Conservation (phyloP, 1,140 invertebrate genomes). For the Bombus terrestris region DNA sequence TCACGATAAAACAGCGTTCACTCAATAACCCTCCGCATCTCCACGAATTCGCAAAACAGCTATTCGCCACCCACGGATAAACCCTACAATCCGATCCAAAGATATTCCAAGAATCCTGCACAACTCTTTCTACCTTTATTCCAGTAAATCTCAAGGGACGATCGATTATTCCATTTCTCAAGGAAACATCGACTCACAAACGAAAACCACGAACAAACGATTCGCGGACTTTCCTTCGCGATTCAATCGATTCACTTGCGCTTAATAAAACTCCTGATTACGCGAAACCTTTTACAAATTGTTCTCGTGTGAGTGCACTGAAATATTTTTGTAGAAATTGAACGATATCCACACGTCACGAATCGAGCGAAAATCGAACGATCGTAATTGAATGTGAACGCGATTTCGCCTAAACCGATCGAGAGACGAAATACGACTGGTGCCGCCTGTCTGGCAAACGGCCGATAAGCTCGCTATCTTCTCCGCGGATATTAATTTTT, state of each 20-base stretch:
- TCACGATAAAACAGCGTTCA: neutral
- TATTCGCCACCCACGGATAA: neutral
- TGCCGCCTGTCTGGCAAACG: slow-evolving; percentile 38
- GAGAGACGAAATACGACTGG: slow-evolving; percentile 56
- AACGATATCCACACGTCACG: no score
- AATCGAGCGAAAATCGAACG: no score
- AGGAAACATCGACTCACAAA: neutral
- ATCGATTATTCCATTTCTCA: neutral
- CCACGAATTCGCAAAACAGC: slow-evolving; percentile 2
- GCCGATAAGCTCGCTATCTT: slow-evolving; percentile 66
- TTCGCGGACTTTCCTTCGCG: neutral
- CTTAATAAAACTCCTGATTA: no score
- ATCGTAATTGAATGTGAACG: neutral
- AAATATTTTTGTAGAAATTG: neutral
- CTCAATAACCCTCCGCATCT: neutral
- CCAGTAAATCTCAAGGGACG: neutral
- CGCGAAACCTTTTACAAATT: neutral
- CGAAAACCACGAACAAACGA: neutral
- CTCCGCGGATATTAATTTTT: slow-evolving; percentile 67
- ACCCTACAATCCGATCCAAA: neutral
- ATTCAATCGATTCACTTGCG: neutral
- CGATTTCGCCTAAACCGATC: slow-evolving; percentile 21
- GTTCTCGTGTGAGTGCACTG: neutral
- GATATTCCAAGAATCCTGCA: neutral
- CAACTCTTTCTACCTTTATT: neutral